Percentiles rank a stretch among this genome's conserved stretches.
Conservation (phyloP, 2,888 invertebrate species). For the Dysmachus trigonus region DNA sequence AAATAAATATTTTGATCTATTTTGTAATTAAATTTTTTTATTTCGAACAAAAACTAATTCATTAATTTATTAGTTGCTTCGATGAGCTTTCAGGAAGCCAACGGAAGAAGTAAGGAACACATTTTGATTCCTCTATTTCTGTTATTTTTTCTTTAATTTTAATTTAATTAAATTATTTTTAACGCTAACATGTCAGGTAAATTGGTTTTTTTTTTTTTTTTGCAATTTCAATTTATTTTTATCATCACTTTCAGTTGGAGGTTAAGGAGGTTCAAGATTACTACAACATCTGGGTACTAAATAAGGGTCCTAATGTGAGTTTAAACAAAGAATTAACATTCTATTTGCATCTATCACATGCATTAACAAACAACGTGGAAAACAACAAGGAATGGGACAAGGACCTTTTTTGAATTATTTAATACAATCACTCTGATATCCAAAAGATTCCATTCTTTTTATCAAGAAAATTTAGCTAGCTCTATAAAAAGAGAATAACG, state of each 20-base stretch:
- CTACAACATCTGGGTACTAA: neutral
- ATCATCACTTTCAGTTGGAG: neutral
- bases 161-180: neutral
- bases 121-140: neutral
- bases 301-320: neutral
- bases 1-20: constrained; percentile 40
- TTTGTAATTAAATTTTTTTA: constrained; percentile 18
- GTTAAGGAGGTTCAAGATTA: too few relatives aligned
- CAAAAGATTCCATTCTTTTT: neutral
- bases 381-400: neutral
- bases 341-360: too few relatives aligned
- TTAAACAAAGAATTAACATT: too few relatives aligned
- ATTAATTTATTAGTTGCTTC: neutral
- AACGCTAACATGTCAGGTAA: neutral
- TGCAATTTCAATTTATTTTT: neutral
- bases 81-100: neutral
- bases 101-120: neutral
- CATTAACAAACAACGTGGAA: neutral
- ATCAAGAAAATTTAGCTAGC: neutral
- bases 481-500: too few relatives aligned
- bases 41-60: constrained; percentile 1
- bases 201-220: neutral
- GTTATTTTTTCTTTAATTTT: neutral
- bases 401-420: neutral
- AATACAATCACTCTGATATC: neutral